Percentiles rank a stretch among this genome's conserved stretches.
Conservation (phyloP, 2,888 invertebrate species). For the Tenodera sinensis region DNA sequence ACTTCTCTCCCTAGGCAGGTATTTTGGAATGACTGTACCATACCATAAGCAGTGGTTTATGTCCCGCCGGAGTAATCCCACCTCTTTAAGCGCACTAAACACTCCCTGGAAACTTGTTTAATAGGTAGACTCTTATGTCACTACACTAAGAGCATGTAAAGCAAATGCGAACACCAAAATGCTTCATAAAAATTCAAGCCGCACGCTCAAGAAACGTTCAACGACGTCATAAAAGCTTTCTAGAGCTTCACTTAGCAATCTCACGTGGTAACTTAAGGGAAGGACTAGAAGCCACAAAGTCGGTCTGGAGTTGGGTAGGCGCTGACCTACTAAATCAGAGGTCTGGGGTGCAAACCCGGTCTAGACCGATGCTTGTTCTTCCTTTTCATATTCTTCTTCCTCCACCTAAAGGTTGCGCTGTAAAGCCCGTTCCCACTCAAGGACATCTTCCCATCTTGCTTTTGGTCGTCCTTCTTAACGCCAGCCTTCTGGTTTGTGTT, state of each 20-base stretch:
- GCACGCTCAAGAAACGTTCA: neutral
- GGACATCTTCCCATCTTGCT: too few species aligned
- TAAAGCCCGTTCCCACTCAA: too few species aligned
- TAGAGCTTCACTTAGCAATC: neutral
- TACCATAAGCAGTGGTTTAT: neutral
- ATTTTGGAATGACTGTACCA: neutral
- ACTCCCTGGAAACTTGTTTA: neutral
- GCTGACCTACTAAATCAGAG: too few species aligned
- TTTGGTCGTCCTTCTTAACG: too few species aligned
- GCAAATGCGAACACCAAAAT: neutral
- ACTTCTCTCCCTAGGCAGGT: neutral
- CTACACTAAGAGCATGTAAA: neutral
- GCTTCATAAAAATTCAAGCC: neutral
- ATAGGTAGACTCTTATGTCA: neutral
- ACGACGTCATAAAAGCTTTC: neutral
- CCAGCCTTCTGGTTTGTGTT: too few species aligned
- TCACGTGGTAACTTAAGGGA: neutral
- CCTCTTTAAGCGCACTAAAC: neutral
- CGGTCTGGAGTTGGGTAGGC: too few species aligned
- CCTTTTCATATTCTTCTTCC: too few species aligned
- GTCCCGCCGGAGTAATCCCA: neutral
- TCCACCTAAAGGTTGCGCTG: too few species aligned
- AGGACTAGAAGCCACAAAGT: too few species aligned
- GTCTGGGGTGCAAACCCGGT: too few species aligned
- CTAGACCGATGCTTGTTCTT: too few species aligned